These are phyloP conservation scores for Diglossa cyanea DNA, from an alignment of 2,797 vertebrate species.

Conservation along the genomic window DNA sequence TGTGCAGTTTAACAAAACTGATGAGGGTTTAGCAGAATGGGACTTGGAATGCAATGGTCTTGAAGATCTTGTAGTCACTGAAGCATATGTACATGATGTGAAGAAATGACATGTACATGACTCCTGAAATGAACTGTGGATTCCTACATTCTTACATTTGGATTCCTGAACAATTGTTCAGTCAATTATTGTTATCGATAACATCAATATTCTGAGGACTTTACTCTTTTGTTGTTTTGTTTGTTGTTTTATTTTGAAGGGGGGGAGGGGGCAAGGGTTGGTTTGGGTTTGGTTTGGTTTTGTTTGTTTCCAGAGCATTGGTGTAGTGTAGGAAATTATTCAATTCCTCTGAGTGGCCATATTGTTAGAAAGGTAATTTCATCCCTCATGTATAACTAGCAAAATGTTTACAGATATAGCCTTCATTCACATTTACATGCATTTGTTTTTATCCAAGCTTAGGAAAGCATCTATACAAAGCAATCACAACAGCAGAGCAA, in stretches of 20 bases:
- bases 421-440: neutral
- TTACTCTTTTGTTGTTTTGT: neutral
- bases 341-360: neutral
- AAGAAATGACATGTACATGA: neutral
- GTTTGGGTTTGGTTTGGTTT: neutral
- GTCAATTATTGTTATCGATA: neutral
- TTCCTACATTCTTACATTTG: neutral
- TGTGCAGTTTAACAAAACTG: neutral
- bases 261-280: accelerated
- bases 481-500: neutral
- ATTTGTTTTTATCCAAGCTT: neutral
- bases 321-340: neutral
- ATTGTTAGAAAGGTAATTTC: neutral
- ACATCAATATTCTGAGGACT: neutral
- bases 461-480: neutral
- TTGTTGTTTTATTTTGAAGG: neutral
- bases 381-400: accelerated
- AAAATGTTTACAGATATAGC: neutral
- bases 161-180: neutral
- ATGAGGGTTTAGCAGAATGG: neutral
- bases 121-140: neutral
- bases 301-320: neutral
- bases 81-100: neutral
- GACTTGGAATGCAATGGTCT: neutral
- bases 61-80: neutral